Percentiles rank a stretch among this genome's conserved stretches.
phyloP scores from a whole-genome alignment of 2,797 vertebrate species.

The Leptatherina wallacei region DNA sequence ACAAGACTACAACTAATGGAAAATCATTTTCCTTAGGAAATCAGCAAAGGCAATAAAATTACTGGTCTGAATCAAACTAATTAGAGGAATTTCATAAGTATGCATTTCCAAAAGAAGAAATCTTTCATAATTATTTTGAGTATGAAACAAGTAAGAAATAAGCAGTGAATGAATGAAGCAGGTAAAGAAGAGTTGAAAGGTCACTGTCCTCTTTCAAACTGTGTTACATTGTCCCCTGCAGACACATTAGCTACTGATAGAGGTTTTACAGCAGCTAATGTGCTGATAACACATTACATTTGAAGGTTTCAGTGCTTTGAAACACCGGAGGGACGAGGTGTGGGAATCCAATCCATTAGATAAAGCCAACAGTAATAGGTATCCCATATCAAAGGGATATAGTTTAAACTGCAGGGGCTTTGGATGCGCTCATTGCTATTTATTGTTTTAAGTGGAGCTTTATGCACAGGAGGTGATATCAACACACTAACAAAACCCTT shows the following conservation, averaged over 20 bases:
- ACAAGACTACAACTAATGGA: neutral
- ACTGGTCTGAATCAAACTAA: neutral
- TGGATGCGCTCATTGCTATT: constrained; percentile 79
- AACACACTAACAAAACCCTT: constrained; percentile 81
- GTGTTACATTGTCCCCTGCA: constrained; percentile 47
- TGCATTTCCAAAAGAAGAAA: neutral
- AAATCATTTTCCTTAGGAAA: neutral
- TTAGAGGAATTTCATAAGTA: neutral
- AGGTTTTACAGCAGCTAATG: constrained; percentile 67
- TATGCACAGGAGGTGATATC: constrained; percentile 80
- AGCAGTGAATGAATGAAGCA: constrained; percentile 11
- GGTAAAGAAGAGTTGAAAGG: constrained; percentile 56
- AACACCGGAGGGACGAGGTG: constrained; percentile 72
- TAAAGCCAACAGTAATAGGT: constrained; percentile 82
- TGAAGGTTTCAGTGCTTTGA: constrained; percentile 76
- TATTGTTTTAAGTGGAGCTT: constrained; percentile 85
- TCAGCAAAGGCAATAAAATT: neutral
- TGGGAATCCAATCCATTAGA: constrained; percentile 82
- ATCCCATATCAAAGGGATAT: constrained; percentile 82
- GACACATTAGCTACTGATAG: constrained; percentile 56
- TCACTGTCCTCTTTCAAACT: constrained; percentile 45
- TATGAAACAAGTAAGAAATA: constrained; percentile 1
- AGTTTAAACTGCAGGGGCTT: constrained; percentile 80
- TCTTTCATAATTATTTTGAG: neutral
- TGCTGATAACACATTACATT: constrained; percentile 77